Evolutionary conservation across 1,140 invertebrate species (phyloP).

Genomic region (Eumeta japonica): DNA sequence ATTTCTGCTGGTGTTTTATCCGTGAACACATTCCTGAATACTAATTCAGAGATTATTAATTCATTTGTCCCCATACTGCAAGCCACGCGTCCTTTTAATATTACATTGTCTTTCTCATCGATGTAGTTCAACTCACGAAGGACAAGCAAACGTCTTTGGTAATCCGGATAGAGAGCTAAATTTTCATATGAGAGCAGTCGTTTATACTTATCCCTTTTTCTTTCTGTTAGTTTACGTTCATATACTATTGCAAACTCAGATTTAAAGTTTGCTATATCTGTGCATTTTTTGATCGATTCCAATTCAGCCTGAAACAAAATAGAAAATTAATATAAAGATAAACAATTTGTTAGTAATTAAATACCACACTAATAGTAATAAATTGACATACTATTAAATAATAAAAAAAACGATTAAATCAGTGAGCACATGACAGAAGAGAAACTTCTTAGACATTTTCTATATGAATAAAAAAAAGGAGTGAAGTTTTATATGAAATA

Average conservation of each 20-base stretch:
- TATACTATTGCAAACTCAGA: conserved; percentile 74
- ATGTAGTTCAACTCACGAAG: conserved; percentile 73
- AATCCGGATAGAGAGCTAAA: conserved; percentile 85
- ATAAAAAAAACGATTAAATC: too few relatives aligned
- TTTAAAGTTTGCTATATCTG: conserved; percentile 56
- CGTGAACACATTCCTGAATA: conserved; percentile 90
- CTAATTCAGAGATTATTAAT: conserved; percentile 91
- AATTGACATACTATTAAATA: too few relatives aligned
- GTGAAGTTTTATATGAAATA: too few relatives aligned
- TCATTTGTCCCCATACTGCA: conserved; percentile 95
- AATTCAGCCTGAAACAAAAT: conserved; percentile 30
- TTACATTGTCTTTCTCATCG: conserved; percentile 60
- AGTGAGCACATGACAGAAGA: too few relatives aligned
- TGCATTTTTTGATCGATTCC: conserved; percentile 32
- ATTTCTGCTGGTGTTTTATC: conserved; percentile 87
- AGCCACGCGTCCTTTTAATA: conserved; percentile 75
- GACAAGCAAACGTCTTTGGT: conserved; percentile 80
- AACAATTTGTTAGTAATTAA: too few relatives aligned
- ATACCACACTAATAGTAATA: too few relatives aligned
- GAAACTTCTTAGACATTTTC: too few relatives aligned
- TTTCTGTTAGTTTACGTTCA: conserved; percentile 69
- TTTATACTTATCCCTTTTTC: conserved; percentile 70
- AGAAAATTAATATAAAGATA: too few relatives aligned
- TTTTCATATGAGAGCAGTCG: conserved; percentile 81
- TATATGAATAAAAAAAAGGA: too few relatives aligned